A percentile compares a stretch with the other conserved stretches of the same genome.
phyloP scores from a whole-genome alignment of 2,113 vertebrate species.

The Python bivittatus region DNA sequence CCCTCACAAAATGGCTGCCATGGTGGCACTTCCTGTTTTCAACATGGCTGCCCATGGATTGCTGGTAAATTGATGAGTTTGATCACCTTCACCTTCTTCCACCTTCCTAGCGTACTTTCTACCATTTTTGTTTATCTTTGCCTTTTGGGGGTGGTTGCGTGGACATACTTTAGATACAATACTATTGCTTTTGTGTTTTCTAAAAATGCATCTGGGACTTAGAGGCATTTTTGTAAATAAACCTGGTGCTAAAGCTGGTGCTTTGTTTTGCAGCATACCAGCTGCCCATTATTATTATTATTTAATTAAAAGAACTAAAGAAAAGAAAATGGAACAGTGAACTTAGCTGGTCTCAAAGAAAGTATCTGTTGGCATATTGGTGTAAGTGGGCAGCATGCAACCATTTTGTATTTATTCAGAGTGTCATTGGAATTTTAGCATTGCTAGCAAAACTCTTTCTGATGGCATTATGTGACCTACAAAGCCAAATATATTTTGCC shows the following conservation, averaged over 20 bases:
- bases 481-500: background rate
- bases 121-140: background rate
- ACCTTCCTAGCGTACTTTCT: background rate
- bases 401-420: background rate
- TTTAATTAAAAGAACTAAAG: background rate
- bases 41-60: background rate
- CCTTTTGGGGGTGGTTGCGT: background rate
- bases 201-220: background rate
- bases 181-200: background rate
- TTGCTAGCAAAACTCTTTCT: background rate
- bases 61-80: background rate
- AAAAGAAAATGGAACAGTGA: background rate
- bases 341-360: background rate
- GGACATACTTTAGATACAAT: background rate
- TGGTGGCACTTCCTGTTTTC: background rate
- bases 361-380: background rate
- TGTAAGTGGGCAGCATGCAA: background rate
- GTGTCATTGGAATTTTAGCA: too few relatives aligned
- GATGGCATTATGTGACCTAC: background rate
- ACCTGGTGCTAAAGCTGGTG: background rate
- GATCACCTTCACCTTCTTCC: background rate
- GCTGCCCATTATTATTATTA: background rate
- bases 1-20: background rate
- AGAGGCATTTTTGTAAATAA: background rate
- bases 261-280: background rate